Conservation (phyloP, 2,113 vertebrate species). For the Deroptyus accipitrinus region DNA sequence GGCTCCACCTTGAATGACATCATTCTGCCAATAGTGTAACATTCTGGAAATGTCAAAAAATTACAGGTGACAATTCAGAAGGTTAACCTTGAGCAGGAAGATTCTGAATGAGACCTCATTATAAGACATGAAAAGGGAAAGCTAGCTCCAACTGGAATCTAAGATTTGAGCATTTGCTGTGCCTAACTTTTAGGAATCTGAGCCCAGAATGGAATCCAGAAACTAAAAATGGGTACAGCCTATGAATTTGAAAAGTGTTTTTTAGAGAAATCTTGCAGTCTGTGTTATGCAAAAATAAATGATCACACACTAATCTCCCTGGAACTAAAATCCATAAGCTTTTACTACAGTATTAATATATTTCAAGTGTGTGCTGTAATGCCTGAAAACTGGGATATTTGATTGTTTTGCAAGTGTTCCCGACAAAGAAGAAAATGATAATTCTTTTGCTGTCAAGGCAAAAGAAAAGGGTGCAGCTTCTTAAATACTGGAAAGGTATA, state of each 20-base stretch:
- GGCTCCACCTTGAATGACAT: neutral
- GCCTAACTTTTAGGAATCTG: neutral
- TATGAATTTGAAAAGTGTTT: slow-evolving; percentile 19
- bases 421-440: neutral
- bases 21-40: neutral
- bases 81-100: neutral
- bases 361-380: neutral
- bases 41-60: neutral
- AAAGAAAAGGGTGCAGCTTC: neutral
- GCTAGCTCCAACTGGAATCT: neutral
- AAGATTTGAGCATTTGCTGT: neutral
- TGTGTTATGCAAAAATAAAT: neutral
- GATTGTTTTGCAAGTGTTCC: neutral
- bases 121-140: neutral
- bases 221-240: slow-evolving; percentile 19
- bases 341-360: neutral
- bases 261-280: neutral
- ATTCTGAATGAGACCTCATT: neutral
- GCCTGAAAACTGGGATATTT: neutral
- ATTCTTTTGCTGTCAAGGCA: neutral
- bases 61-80: neutral
- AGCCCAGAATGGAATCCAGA: slow-evolving; percentile 22
- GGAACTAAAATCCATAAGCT: neutral
- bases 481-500: neutral
- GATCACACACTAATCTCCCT: neutral